Evolutionary conservation across 64 coral and sea anemone species (phyloP).

Genomic region (Hydrozoanthus tunicans): DNA sequence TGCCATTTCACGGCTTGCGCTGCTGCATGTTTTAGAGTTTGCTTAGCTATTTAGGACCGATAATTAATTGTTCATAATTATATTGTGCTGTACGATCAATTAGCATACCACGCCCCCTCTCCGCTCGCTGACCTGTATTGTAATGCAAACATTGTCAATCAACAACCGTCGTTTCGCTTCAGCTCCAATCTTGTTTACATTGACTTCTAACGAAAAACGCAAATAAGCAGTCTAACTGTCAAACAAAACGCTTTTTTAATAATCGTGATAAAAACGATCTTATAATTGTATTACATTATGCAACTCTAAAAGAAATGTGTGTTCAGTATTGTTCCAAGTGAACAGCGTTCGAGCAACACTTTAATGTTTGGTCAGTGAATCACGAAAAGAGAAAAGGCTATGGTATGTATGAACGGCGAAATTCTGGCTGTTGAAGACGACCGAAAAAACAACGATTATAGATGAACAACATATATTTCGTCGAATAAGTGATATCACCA

Average conservation of each 20-base stretch:
- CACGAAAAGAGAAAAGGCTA: constrained; percentile 6
- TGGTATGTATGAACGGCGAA: not conserved
- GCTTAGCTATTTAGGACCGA: constrained; percentile 78
- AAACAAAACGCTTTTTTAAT: not conserved
- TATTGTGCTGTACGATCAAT: constrained; percentile 95
- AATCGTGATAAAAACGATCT: not conserved
- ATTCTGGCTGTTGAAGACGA: not conserved
- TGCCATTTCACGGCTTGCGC: constrained; percentile 14
- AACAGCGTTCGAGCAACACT: not conserved
- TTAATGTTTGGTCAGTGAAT: constrained; percentile 3
- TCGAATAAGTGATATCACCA: not conserved
- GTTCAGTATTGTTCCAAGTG: not conserved
- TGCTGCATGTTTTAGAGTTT: constrained; percentile 53
- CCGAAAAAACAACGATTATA: not conserved
- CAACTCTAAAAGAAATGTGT: not conserved
- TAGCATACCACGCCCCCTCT: constrained; percentile 82
- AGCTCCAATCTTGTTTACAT: not conserved
- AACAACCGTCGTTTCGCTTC: constrained; percentile 15
- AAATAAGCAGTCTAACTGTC: not conserved
- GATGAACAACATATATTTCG: not conserved
- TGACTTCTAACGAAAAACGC: not conserved
- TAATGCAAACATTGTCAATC: constrained; percentile 60
- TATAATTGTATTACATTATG: not conserved
- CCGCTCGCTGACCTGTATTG: constrained; percentile 47
- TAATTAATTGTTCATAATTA: constrained; percentile 97